These are phyloP conservation scores for Lagopus leucura DNA, from an alignment of 2,113 vertebrate genomes.

Conservation along the genomic window DNA sequence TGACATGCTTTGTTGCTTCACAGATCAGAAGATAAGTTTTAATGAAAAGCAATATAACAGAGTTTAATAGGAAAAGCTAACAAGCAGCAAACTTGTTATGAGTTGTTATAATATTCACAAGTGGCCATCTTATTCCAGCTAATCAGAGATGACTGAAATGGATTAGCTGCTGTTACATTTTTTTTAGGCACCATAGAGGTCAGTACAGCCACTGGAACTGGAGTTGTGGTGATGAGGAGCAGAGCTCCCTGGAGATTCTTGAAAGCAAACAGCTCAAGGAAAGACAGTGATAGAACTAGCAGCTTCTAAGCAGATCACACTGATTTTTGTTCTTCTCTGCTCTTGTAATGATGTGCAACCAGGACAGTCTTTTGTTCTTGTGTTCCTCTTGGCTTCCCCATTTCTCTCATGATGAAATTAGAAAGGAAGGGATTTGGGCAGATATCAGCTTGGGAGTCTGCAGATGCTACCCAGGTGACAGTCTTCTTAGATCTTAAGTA, in stretches of 20 bases:
- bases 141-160: not conserved
- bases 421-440: not conserved
- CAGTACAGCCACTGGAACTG: not conserved
- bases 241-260: not conserved
- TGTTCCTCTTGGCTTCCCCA: not conserved
- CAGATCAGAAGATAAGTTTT: not conserved
- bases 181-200: not conserved
- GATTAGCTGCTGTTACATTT: not conserved
- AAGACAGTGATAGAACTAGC: not conserved
- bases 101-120: not conserved
- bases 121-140: not conserved
- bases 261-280: not conserved
- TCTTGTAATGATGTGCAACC: not conserved
- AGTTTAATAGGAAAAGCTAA: not conserved
- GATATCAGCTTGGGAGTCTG: not conserved
- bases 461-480: not conserved
- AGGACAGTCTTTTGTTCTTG: not conserved
- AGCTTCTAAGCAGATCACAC: not conserved
- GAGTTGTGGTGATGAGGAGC: not conserved
- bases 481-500: not conserved
- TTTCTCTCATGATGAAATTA: not conserved
- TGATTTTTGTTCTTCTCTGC: not conserved
- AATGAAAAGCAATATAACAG: not conserved
- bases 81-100: not conserved
- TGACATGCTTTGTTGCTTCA: not conserved